Conservation (phyloP, 2,888 invertebrate genomes). For the Microdon myrmicae region DNA sequence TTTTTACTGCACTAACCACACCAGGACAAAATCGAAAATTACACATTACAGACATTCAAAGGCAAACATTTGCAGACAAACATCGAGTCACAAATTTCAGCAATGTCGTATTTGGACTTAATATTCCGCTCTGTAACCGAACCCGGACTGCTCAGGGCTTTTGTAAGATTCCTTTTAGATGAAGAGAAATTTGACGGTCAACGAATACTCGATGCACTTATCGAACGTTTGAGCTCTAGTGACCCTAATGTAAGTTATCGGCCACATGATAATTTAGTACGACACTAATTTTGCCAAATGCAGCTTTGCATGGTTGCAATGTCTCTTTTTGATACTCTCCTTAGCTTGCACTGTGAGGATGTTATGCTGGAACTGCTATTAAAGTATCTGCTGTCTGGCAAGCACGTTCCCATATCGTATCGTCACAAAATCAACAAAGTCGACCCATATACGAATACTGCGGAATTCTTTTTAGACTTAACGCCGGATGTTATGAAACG, state of each 20-base stretch:
- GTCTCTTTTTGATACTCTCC: constrained; percentile 88
- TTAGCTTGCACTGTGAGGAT: constrained; percentile 95
- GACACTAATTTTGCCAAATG: constrained; percentile 31
- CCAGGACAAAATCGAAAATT: constrained; percentile 66
- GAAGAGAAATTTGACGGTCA: constrained; percentile 86
- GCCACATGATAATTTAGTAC: constrained; percentile 4
- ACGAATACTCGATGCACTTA: constrained; percentile 82
- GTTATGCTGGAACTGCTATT: constrained; percentile 91
- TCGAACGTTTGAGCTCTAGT: constrained; percentile 79
- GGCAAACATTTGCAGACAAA: constrained; percentile 79
- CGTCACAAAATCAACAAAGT: constrained; percentile 75
- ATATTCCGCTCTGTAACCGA: constrained; percentile 88
- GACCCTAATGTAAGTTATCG: constrained; percentile 75
- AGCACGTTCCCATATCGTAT: constrained; percentile 81
- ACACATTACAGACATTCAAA: constrained; percentile 66
- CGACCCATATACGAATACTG: constrained; percentile 78
- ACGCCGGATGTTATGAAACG: constrained; percentile 72
- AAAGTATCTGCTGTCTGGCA: constrained; percentile 84
- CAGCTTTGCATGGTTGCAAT: constrained; percentile 88
- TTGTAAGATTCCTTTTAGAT: constrained; percentile 85
- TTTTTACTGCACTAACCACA: constrained; percentile 59
- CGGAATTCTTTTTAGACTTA: constrained; percentile 79
- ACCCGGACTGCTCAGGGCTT: constrained; percentile 82
- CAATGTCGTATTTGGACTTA: constrained; percentile 92
- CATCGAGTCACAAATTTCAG: constrained; percentile 87